Evolutionary conservation across 2,113 vertebrate species (phyloP).

Genomic region (Muntiacus muntjak): DNA sequence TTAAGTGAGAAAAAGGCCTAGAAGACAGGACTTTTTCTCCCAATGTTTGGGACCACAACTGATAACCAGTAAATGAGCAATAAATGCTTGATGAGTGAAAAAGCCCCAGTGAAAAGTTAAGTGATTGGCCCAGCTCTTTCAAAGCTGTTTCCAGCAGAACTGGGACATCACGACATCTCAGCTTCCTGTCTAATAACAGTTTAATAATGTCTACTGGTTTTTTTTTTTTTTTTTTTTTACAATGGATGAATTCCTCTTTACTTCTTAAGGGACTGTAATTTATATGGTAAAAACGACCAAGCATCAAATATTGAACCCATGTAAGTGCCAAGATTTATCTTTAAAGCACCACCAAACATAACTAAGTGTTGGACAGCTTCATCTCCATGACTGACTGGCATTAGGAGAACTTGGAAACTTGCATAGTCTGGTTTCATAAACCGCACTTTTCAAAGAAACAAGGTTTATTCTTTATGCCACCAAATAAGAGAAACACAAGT

Average conservation of each 20-base stretch:
- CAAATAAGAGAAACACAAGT: neutral
- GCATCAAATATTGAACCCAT: neutral
- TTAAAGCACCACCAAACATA: neutral
- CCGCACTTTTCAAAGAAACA: neutral
- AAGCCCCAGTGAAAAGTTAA: neutral
- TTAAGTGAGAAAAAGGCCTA: neutral
- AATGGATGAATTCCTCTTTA: neutral
- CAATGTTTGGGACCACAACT: neutral
- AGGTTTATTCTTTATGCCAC: neutral
- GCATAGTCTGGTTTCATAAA: neutral
- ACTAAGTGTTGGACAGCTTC: neutral
- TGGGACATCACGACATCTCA: neutral
- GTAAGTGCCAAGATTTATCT: neutral
- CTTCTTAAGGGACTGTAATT: neutral
- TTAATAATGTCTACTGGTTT: neutral
- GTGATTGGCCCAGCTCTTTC: neutral
- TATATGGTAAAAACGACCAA: neutral
- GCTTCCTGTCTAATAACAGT: neutral
- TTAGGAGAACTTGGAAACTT: neutral
- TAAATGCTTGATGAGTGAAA: neutral
- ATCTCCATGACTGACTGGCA: neutral
- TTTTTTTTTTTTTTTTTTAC: neutral
- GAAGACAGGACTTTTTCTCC: neutral
- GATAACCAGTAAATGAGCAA: neutral
- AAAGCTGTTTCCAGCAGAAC: neutral